Percentiles rank a stretch among this genome's conserved stretches.
phyloP scores from a whole-genome alignment of 2,113 vertebrate genomes.

The Rhynchopsitta pachyrhyncha region DNA sequence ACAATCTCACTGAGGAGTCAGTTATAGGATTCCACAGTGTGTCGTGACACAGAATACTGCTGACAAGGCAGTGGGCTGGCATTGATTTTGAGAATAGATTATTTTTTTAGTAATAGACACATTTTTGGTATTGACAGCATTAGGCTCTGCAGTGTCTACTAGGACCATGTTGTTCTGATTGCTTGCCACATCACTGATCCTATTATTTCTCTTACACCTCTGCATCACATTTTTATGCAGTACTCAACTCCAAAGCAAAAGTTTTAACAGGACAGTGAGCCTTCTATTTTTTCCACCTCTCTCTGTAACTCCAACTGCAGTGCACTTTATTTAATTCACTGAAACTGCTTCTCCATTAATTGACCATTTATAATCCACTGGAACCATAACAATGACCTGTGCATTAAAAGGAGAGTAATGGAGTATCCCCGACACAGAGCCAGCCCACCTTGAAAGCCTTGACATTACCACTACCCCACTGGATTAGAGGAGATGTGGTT shows the following conservation, averaged over 20 bases:
- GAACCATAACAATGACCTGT: conserved; percentile 46
- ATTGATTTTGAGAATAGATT: background rate
- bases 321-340: conserved; percentile 9
- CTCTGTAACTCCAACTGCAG: background rate
- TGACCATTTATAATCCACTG: conserved; percentile 52
- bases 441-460: conserved; percentile 61
- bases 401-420: conserved; percentile 62
- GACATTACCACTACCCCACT: background rate
- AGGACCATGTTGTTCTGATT: background rate
- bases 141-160: background rate
- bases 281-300: background rate
- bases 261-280: background rate
- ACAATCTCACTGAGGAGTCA: background rate
- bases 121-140: background rate
- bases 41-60: background rate
- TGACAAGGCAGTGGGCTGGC: background rate
- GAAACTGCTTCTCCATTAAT: conserved; percentile 12
- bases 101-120: background rate
- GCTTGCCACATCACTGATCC: background rate
- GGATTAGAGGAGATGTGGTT: conserved; percentile 79
- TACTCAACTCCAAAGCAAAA: background rate
- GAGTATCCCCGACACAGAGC: conserved; percentile 34
- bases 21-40: background rate
- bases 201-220: background rate
- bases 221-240: background rate